Evolutionary conservation across 2,797 vertebrate genomes (phyloP), one percentile per base, ranked within the genome.

Genomic region (Lagodon rhomboides): DNA sequence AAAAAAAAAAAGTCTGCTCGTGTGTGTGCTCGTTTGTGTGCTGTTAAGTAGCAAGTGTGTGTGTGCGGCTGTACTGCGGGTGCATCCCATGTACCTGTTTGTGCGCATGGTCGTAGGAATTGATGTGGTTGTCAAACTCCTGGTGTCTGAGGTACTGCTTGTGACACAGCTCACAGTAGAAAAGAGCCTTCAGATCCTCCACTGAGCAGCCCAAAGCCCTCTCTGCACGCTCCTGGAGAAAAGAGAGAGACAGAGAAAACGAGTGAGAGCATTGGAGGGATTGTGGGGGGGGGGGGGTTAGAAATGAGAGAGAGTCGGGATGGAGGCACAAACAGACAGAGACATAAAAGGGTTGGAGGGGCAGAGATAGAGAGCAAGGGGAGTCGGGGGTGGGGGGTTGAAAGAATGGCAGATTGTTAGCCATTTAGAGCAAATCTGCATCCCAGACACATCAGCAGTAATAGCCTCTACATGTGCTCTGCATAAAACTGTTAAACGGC

Each of bases 121-220:
- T 99, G 93, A 99, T 99, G 94, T 99, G 98, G 95, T 99, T 99
- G 96, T 99, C 98, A 96, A 98, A 99, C 87, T 99, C 98, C 85
- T 98, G 97, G 93, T 99, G 97, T 93, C 98, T 97, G 94, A 98
- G 96, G 92, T 99, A 99, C 95, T 99, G 98, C 91, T 99, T 99
- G 94, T 98, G 97, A 92, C 98, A 99, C 64, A 99, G 95, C 95
- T 98, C 97, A 90, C 98, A 99, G 94, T 98, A 99, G 95, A 98
- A 98, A 89, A 98, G 97, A 18, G 98, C 96, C 84, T 98, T 99
- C 89, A 97, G 95, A 83, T 99, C 97, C 90, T 97, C 97, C 85
- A 96, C 93, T 73, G 97, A 96, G 87, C 95, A 98, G 68, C 96
- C 94, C 90, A 97, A 94, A 89, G 97, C 93, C 90, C 96, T 96